Evolutionary conservation across 2,797 vertebrate species (phyloP), one percentile per base, ranked within the genome.

Genomic region (Tragopan temminckii): DNA sequence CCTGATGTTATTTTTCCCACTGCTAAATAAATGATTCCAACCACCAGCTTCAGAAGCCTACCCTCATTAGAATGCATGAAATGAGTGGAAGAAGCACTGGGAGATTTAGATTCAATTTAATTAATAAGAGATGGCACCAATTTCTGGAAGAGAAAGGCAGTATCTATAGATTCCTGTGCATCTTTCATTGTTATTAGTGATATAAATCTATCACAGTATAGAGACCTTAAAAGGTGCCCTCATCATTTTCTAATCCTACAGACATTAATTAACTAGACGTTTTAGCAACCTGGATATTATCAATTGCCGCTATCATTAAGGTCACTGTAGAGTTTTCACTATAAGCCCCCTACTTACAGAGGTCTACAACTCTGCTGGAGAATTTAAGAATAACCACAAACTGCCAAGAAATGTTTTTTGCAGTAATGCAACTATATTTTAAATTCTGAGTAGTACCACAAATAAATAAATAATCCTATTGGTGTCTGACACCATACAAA

Each of bases 11-110:
- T 97, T 96, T 96, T 96, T 91, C 93, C 96, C 90, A 95, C 83
- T n/a, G 2, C 89, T 95, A 93, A 96, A 97, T 96, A 96, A 96
- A 97, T 96, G 93, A 97, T 96, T 93, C 90, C 76, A 83, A 82
- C 81, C 78, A 95, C 85, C 83, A 95, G 70, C 86, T 93, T 89
- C 50, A 29, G 80, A 93, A 48, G 29, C 69, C 90, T 25, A 11
- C 84, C 94, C 96, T 97, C 87, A 96, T 98, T 97, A 97, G 95
- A 94, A 97, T 97, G 93, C 82, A 97, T 94, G 96, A 96, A 95
- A 93, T 85, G 88, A 97, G 82, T 23, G 35, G 79, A 96, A 94
- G 94, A 93, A 95, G 90, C 95, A 95, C 62, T n/a, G 38, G 64
- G 85, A 97, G 93, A 96, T 95, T 95, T 97, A 97, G 85, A 85